Evolutionary conservation across 2,113 vertebrate species (phyloP), one percentile per base, ranked within the genome.

Genomic region (Atractosteus spatula): DNA sequence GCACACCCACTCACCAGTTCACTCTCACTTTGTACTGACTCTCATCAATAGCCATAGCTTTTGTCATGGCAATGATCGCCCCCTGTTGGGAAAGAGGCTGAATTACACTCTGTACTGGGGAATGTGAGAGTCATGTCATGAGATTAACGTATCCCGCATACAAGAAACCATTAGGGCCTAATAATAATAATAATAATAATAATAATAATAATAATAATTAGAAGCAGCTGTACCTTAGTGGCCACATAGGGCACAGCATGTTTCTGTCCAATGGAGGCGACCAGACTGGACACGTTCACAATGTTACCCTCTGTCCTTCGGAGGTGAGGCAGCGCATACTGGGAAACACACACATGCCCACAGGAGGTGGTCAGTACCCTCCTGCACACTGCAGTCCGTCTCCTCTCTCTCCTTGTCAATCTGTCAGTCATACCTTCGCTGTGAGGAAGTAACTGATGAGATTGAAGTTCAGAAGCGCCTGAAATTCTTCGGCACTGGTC

Each of bases 31-130:
- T 85, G 65, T 92, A 72, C 4, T 75, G 83, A 75, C 94, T 93
- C 81, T 94, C 94, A 71, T 94, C 94, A 62, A 95, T 83, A 70
- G 94, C 93, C 91, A 94, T 89, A 0, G 93, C 93, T 86, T 94
- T 95, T 5, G 92, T 94, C 93, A 94, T 92, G 62, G 93, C 87
- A 2, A 85, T 81, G 0, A 95, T 89, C 41, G 92, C 93, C 66
- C 94, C 94, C 92, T 94, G 68, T 63, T 84, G 88, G 85, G 82
- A 5, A 71, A 66, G 55, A 0, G 0, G 0, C 3, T 0, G 69
- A 77, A 3, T 77, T 45, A 79, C 80, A 79, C 16, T 10, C 11
- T 29, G 0, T 41, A 3, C 14, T 3, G 51, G n/a, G 44, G 17
- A 51, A 5, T 3, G 47, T 51, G 47, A 3, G 8, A 8, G 47